Conservation (phyloP, 2,797 vertebrate genomes). For the Syngnathus acus region DNA sequence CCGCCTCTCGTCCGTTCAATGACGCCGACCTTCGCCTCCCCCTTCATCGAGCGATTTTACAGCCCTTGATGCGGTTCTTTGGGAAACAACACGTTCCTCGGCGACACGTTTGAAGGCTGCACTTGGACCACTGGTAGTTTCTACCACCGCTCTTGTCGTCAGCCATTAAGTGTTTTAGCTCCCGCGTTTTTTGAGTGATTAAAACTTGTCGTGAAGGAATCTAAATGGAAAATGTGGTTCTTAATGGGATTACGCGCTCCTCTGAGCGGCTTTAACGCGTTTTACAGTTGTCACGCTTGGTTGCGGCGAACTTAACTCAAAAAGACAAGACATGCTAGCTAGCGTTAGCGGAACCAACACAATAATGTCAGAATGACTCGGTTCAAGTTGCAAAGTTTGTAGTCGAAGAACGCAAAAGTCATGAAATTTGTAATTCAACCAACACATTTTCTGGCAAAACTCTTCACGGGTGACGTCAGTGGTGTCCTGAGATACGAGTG, state of each 20-base stretch:
- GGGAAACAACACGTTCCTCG: slow-evolving; percentile 9
- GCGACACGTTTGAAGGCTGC: slow-evolving; percentile 3
- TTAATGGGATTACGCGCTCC: slow-evolving; percentile 15
- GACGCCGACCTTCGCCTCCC: slow-evolving; percentile 4
- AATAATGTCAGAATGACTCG: neutral
- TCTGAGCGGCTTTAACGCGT: slow-evolving; percentile 9
- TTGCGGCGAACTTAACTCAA: neutral
- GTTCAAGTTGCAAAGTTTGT: neutral
- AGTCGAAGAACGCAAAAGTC: neutral
- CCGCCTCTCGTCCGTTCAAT: slow-evolving; percentile 20
- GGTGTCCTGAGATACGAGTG: no score
- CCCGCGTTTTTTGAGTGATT: neutral
- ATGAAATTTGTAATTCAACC: neutral
- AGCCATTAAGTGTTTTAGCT: neutral
- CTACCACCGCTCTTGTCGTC: neutral
- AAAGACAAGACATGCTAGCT: slow-evolving; percentile 27
- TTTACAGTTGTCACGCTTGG: slow-evolving; percentile 23
- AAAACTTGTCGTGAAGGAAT: neutral
- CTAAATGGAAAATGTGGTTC: neutral
- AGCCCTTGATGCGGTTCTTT: slow-evolving; percentile 2
- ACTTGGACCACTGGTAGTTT: neutral
- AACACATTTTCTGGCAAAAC: neutral
- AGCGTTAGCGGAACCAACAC: slow-evolving; percentile 33
- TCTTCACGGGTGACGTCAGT: neutral
- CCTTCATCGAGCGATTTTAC: neutral